These are phyloP conservation scores for Plumapathes pennacea DNA, from an alignment of 92 coral and sea anemone species.

Conservation along the genomic window DNA sequence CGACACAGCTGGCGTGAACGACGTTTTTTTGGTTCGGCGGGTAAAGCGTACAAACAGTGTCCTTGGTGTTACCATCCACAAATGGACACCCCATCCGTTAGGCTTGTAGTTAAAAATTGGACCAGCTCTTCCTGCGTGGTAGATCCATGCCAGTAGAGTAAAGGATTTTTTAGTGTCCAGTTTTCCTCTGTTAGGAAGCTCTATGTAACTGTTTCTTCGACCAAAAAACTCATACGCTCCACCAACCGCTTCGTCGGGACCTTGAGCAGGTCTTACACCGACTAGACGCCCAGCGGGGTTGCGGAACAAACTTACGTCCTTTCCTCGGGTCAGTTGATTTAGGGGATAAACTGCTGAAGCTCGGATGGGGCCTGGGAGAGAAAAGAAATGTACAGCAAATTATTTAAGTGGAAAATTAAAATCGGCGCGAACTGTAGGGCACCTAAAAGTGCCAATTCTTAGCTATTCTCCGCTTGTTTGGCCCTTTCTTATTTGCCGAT, in stretches of 20 bases:
- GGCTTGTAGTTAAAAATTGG: conserved; percentile 73
- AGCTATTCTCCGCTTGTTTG: too few relatives aligned
- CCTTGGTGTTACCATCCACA: conserved; percentile 55
- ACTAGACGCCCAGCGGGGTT: conserved; percentile 67
- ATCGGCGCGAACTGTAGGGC: too few relatives aligned
- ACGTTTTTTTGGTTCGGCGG: conserved; percentile 36
- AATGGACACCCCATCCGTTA: conserved; percentile 73
- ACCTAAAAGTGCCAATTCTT: too few relatives aligned
- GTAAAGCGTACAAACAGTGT: conserved; percentile 46
- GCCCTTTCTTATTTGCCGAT: too few relatives aligned
- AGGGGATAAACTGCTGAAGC: conserved; percentile 78
- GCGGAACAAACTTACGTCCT: conserved; percentile 69
- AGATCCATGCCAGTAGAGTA: conserved; percentile 74
- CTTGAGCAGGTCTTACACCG: conserved; percentile 69
- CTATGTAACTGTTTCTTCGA: conserved; percentile 58
- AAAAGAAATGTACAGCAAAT: background rate
- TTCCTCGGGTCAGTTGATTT: conserved; percentile 33
- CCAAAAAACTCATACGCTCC: conserved; percentile 77
- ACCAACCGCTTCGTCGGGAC: conserved; percentile 71
- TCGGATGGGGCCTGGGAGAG: conserved; percentile 57
- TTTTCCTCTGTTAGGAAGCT: conserved; percentile 72
- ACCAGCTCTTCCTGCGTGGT: conserved; percentile 57
- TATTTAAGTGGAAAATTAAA: background rate
- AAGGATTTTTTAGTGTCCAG: conserved; percentile 59
- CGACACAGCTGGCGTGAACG: conserved; percentile 32